Conservation (phyloP, 2,113 vertebrate species). For the Malurus alboscapulatus region DNA sequence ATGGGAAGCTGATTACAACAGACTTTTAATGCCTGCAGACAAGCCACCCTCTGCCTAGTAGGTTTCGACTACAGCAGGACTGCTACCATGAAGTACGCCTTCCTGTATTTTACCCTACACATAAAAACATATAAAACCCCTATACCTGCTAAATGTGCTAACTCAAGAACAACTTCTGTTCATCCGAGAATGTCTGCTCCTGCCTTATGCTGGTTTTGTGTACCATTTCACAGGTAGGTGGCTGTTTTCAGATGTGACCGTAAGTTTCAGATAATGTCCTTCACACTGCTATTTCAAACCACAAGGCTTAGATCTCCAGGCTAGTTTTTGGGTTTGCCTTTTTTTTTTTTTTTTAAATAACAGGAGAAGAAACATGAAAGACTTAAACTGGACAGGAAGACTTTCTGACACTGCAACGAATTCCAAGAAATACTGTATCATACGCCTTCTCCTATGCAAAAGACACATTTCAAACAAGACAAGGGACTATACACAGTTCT, state of each 20-base stretch:
- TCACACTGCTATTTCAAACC: neutral
- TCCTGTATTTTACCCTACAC: neutral
- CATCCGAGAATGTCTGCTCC: neutral
- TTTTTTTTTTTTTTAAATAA: neutral
- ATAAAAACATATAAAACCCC: neutral
- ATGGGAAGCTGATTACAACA: neutral
- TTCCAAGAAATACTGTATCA: neutral
- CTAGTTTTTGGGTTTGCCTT: neutral
- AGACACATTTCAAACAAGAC: neutral
- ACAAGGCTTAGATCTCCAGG: neutral
- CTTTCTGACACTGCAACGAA: neutral
- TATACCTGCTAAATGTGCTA: neutral
- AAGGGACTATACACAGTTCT: neutral
- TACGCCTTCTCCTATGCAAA: neutral
- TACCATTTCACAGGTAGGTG: neutral
- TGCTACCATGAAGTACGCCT: neutral
- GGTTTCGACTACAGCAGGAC: neutral
- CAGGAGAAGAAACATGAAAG: neutral
- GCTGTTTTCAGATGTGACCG: accelerated
- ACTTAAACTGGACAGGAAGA: neutral
- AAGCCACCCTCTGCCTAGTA: neutral
- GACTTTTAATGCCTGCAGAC: neutral
- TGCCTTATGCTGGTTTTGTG: neutral
- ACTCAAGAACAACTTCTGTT: neutral
- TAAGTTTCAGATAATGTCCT: neutral